These are phyloP conservation scores for Busseola fusca DNA, from an alignment of 2,888 invertebrate genomes.

Conservation along the genomic window DNA sequence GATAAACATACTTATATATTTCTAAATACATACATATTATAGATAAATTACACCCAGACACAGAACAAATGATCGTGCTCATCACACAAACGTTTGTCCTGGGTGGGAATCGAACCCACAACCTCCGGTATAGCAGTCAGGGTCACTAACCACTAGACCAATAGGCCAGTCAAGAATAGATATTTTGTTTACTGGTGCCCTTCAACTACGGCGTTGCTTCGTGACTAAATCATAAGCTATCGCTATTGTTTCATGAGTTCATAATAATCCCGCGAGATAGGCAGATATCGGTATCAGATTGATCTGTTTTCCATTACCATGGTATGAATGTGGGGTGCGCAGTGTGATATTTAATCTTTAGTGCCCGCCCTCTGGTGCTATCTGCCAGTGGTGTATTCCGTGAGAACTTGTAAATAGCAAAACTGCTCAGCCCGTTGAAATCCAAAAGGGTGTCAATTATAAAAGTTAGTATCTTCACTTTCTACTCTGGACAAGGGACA, in stretches of 20 bases:
- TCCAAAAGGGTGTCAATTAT: not conserved
- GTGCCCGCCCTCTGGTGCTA: constrained; percentile 3
- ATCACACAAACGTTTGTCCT: too few species aligned
- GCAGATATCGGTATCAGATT: constrained; percentile 50
- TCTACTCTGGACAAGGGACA: not conserved
- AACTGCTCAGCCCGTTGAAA: not conserved
- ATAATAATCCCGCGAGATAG: constrained; percentile 70
- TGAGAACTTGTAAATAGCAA: not conserved
- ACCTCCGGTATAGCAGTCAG: too few species aligned
- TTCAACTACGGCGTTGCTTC: constrained; percentile 59
- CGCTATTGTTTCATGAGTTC: constrained; percentile 57
- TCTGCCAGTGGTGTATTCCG: constrained; percentile 10
- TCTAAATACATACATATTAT: too few species aligned
- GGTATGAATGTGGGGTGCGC: constrained; percentile 10
- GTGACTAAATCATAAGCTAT: constrained; percentile 69
- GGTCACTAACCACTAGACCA: too few species aligned
- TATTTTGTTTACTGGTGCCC: constrained; percentile 50
- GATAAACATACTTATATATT: too few species aligned
- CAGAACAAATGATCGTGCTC: too few species aligned
- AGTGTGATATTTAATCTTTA: constrained; percentile 4
- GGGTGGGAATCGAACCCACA: too few species aligned
- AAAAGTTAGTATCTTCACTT: constrained; percentile 4
- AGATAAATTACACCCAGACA: too few species aligned
- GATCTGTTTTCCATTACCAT: constrained; percentile 39
- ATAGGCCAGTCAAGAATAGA: too few species aligned